These are phyloP conservation scores for Brenthis hecate DNA, from an alignment of 2,888 invertebrate genomes.

Conservation along the genomic window DNA sequence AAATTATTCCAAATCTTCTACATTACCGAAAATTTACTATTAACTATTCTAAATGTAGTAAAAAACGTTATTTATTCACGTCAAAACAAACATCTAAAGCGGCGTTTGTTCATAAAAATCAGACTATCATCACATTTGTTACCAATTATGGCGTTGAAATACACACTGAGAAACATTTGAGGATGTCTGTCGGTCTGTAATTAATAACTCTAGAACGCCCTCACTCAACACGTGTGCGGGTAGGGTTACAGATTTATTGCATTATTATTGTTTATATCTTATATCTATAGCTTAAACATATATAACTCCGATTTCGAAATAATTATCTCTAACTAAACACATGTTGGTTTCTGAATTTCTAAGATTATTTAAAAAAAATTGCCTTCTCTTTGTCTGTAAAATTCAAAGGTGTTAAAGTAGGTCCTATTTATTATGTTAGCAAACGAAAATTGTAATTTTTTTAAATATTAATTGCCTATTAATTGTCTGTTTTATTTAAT, in stretches of 20 bases:
- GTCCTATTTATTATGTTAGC: no score
- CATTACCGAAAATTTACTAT: not conserved
- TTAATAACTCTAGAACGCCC: constrained; percentile 66
- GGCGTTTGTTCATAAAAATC: constrained; percentile 20
- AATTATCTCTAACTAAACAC: no score
- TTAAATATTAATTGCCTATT: no score
- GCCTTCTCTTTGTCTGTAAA: no score
- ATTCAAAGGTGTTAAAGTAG: no score
- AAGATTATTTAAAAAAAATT: no score
- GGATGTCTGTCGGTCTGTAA: constrained; percentile 65
- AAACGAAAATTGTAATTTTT: no score
- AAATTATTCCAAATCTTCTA: no score
- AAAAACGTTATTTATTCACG: constrained; percentile 7
- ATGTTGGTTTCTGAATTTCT: no score
- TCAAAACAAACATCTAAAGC: constrained; percentile 31
- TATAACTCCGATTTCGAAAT: no score
- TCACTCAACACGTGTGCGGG: constrained; percentile 66
- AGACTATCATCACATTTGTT: constrained; percentile 65
- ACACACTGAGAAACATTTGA: constrained; percentile 61
- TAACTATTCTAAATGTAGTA: not conserved
- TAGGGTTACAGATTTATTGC: constrained; percentile 68
- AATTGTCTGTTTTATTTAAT: no score
- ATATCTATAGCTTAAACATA: constrained; percentile 6
- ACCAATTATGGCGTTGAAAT: constrained; percentile 74
- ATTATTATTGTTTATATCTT: constrained; percentile 49